Percentiles rank a stretch among this genome's conserved stretches.
Conservation (phyloP, 2,888 invertebrate genomes). For the Clanis bilineata region DNA sequence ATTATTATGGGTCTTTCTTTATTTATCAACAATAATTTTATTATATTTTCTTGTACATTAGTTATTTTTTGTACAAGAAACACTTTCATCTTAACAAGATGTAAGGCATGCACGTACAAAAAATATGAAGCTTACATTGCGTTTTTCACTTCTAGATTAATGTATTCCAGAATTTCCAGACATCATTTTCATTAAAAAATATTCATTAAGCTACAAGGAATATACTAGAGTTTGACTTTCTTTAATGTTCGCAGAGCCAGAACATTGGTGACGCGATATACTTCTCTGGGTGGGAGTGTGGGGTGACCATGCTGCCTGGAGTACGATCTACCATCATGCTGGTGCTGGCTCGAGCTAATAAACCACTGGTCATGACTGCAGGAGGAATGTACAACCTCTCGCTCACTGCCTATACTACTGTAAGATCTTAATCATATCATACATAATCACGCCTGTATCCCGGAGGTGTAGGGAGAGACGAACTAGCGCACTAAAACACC, state of each 20-base stretch:
- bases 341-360: slow-evolving; percentile 57
- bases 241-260: slow-evolving; percentile 46
- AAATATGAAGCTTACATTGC: no score
- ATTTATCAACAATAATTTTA: background rate
- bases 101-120: no score
- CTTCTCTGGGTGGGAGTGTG: slow-evolving; percentile 66
- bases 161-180: no score
- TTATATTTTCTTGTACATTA: no score
- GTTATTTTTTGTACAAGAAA: no score
- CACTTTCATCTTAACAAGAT: no score
- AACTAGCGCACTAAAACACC: no score
- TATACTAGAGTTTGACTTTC: no score
- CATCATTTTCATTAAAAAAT: background rate
- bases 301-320: slow-evolving; percentile 48
- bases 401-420: slow-evolving; percentile 58
- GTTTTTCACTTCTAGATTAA: no score
- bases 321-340: slow-evolving; percentile 53
- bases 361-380: slow-evolving; percentile 60
- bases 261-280: slow-evolving; percentile 59
- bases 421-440: slow-evolving; percentile 41
- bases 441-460: no score
- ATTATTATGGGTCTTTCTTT: no score
- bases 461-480: no score
- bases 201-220: background rate
- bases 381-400: slow-evolving; percentile 72